Conservation (phyloP, 2,888 invertebrate species). For the Balanococcus diminutus region DNA sequence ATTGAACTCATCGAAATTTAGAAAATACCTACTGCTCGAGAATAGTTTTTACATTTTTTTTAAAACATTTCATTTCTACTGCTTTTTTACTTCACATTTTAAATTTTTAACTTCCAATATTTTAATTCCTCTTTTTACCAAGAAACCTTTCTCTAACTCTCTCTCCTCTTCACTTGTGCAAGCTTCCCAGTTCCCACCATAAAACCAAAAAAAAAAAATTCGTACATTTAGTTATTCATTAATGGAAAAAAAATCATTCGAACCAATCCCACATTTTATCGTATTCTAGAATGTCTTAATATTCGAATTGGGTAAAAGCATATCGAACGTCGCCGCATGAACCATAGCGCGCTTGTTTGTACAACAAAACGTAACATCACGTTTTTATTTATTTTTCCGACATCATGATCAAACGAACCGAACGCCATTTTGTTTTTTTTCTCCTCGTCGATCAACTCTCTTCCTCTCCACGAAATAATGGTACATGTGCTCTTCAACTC, state of each 20-base stretch:
- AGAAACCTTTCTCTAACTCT: no score
- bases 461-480: not conserved
- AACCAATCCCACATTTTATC: not conserved
- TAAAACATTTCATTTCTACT: no score
- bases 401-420: slow-evolving; percentile 36
- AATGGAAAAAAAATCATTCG: not conserved
- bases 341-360: slow-evolving; percentile 1
- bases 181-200: no score
- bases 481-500: slow-evolving; percentile 5
- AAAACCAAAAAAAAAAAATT: not conserved
- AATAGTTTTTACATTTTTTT: no score
- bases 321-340: slow-evolving; percentile 16
- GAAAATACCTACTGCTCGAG: no score
- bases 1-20: no score
- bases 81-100: no score
- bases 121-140: no score
- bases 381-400: slow-evolving; percentile 50
- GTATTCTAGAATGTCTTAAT: not conserved
- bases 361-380: slow-evolving; percentile 46
- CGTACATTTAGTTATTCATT: not conserved
- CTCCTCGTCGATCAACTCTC: no score
- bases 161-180: no score
- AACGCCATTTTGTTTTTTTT: slow-evolving; percentile 4
- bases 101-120: no score
- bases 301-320: not conserved